Evolutionary conservation across 2,113 vertebrate genomes (phyloP).

Genomic region (Etia nguti): DNA sequence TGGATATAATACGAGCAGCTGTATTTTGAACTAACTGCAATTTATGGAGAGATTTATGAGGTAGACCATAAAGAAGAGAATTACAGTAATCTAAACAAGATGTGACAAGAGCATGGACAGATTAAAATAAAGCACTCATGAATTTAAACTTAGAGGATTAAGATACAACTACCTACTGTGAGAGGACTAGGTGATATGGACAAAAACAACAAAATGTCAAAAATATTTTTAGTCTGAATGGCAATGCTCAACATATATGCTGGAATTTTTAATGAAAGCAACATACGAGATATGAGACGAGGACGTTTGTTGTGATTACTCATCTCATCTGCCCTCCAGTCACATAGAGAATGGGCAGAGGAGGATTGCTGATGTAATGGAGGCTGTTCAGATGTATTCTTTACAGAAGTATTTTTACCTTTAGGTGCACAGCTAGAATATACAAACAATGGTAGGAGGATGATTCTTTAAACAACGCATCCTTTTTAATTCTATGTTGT

Average conservation of each 20-base stretch:
- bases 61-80: too few relatives aligned
- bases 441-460: background rate
- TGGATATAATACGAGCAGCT: too few relatives aligned
- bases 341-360: background rate
- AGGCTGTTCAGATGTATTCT: background rate
- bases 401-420: background rate
- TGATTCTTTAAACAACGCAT: background rate
- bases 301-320: too few relatives aligned
- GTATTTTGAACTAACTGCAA: too few relatives aligned
- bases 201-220: background rate
- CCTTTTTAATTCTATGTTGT: background rate
- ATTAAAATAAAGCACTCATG: background rate
- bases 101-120: too few relatives aligned
- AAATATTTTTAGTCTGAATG: background rate
- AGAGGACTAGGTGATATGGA: background rate
- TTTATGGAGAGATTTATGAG: too few relatives aligned
- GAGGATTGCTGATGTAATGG: background rate
- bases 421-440: background rate
- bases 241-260: background rate
- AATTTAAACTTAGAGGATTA: background rate
- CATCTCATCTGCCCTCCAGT: background rate
- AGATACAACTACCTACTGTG: background rate
- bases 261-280: background rate
- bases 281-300: background rate
- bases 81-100: too few relatives aligned